These are phyloP conservation scores for Xiphias gladius DNA, from an alignment of 2,113 vertebrate genomes.

Conservation along the genomic window DNA sequence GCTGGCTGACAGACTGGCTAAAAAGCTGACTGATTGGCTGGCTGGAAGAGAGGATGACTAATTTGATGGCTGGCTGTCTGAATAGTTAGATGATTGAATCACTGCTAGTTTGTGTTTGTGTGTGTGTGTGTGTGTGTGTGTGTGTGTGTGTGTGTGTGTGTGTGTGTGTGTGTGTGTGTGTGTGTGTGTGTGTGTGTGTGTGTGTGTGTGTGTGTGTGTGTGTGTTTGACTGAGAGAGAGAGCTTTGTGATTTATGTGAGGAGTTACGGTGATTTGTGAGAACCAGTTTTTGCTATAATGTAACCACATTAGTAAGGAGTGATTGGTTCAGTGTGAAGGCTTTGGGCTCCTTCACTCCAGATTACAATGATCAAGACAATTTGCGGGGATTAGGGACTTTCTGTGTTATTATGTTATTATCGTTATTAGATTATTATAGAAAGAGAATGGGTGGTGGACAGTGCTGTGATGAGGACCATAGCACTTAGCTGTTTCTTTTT, in stretches of 20 bases:
- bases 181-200: neutral
- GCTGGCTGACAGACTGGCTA: conserved; percentile 40
- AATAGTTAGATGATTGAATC: conserved; percentile 41
- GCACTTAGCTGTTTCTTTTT: neutral
- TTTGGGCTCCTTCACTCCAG: conserved; percentile 9
- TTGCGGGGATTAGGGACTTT: conserved; percentile 24
- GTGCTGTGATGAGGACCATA: conserved; percentile 4
- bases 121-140: neutral
- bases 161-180: neutral
- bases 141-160: conserved; percentile 5
- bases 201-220: conserved; percentile 1
- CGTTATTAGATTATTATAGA: neutral
- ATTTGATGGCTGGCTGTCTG: conserved; percentile 43
- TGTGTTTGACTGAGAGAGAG: conserved; percentile 1
- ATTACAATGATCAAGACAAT: conserved; percentile 16
- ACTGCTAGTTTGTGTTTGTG: conserved; percentile 11
- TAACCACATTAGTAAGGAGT: conserved; percentile 12
- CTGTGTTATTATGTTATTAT: conserved; percentile 18
- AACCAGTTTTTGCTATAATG: conserved; percentile 13
- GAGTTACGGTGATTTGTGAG: conserved; percentile 35
- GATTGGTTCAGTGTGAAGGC: conserved; percentile 2
- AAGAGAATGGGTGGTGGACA: neutral
- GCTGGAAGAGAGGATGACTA: conserved; percentile 35
- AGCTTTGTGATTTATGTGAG: conserved; percentile 29
- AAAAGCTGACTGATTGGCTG: conserved; percentile 36